Percentiles rank a stretch among this genome's conserved stretches.
These are phyloP conservation scores for Thelaira solivaga DNA, from an alignment of 2,888 invertebrate species.

Conservation along the genomic window DNA sequence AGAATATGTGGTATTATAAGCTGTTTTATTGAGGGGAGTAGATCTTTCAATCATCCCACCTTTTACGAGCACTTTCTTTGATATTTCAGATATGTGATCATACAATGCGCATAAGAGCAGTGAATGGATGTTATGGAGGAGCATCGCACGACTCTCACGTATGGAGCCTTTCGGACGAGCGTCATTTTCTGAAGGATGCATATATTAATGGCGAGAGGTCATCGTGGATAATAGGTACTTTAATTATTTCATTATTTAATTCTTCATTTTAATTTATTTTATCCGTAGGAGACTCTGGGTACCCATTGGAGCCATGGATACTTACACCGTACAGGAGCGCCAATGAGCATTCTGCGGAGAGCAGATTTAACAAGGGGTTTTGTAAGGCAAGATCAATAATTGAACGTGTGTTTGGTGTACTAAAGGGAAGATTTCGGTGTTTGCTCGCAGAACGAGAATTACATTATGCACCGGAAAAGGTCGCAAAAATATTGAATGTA, in stretches of 20 bases:
- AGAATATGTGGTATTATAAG: conserved; percentile 11
- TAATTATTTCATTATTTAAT: conserved; percentile 11
- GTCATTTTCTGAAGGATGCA: conserved; percentile 8
- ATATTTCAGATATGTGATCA: conserved; percentile 13
- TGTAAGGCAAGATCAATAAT: too few relatives aligned
- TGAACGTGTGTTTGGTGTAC: too few relatives aligned
- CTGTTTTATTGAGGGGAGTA: conserved; percentile 7
- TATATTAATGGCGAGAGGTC: conserved; percentile 3
- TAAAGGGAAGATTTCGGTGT: too few relatives aligned
- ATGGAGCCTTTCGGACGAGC: conserved; percentile 6
- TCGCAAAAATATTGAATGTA: too few relatives aligned
- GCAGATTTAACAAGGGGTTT: too few relatives aligned
- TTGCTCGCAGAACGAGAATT: background rate
- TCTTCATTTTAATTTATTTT: conserved; percentile 6
- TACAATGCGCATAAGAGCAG: conserved; percentile 16
- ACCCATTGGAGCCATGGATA: too few relatives aligned
- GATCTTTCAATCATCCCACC: conserved; percentile 5
- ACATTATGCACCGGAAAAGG: background rate
- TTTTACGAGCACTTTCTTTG: conserved; percentile 3
- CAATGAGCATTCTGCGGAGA: too few relatives aligned
- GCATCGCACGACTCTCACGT: background rate
- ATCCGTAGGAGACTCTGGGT: too few relatives aligned
- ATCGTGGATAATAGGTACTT: background rate
- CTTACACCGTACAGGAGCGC: background rate
- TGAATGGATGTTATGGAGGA: background rate